Percentiles rank a stretch among this genome's conserved stretches.
phyloP scores from a whole-genome alignment of 2,797 vertebrate genomes.

The Acanthis flammea region DNA sequence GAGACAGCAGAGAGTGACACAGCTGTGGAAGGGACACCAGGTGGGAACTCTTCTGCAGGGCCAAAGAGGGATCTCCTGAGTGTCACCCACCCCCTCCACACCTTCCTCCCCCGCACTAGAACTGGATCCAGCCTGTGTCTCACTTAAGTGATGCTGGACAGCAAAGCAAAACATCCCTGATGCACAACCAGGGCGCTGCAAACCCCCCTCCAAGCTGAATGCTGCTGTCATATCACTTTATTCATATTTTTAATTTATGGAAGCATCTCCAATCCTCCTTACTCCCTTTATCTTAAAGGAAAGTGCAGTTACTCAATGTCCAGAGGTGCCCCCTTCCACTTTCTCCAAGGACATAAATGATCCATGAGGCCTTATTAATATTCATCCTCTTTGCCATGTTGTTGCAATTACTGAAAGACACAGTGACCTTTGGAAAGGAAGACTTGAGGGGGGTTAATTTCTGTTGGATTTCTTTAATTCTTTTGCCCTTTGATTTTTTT shows the following conservation, averaged over 20 bases:
- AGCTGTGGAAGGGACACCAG: background rate
- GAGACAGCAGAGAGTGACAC: background rate
- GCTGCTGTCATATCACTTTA: background rate
- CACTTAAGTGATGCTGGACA: background rate
- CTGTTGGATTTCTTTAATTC: conserved; percentile 50
- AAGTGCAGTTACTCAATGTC: conserved; percentile 28
- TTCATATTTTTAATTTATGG: background rate
- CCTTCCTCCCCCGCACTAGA: background rate
- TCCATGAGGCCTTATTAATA: conserved; percentile 62
- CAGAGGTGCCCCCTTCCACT: background rate
- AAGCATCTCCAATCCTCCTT: background rate
- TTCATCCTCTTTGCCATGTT: conserved; percentile 64
- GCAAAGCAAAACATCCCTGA: background rate
- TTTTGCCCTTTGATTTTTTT: conserved; percentile 53
- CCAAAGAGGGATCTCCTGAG: background rate
- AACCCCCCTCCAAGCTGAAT: background rate
- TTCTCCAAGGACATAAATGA: conserved; percentile 56
- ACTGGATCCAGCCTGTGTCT: accelerated
- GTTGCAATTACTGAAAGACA: conserved; percentile 70
- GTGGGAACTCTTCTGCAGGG: background rate
- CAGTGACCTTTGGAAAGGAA: conserved; percentile 67
- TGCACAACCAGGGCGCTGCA: background rate
- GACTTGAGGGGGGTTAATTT: conserved; percentile 54
- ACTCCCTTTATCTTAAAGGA: conserved; percentile 9
- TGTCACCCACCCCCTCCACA: background rate